Base-by-base conservation (phyloP, 2,888 invertebrate species). In the Zeuzera pyrina region DNA sequence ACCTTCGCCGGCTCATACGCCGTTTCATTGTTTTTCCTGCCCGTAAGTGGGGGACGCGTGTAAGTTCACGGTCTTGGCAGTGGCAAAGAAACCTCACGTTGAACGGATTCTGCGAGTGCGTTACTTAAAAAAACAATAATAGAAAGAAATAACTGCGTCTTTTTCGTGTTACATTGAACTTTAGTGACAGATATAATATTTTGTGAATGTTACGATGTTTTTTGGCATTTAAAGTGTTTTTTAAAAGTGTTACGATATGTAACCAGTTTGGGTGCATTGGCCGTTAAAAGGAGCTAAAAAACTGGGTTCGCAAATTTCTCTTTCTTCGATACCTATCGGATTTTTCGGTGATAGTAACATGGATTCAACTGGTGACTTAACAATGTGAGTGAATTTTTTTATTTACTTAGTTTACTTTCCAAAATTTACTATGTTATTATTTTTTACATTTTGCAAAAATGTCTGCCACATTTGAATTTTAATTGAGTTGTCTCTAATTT, bases 21-120 rank as follows among this genome's bases (percentile, higher is more conserved):
- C 47, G 39, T 43, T 34, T 30, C 27, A 27, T 41, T 41, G 49
- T 48, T n/a, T n/a, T n/a, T n/a, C 43, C 25, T 31, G 22, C 15
- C 41, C 44, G 49, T 36, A 47, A 51, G 48, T 48, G 53, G 45
- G 39, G 34, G 34, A 33, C 33, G 41, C 39, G 37, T 43, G 41
- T 35, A 23, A 29, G 14, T 8, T 27, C 21, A 36, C 42, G 55
- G 35, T 53, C 54, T 47, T 56, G 62, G 52, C 62, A 62, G 57
- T 64, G 52, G 45, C 38, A 32, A 47, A 45, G 47, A 42, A 49
- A 49, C 54, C 30, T 31, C 34, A 35, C 42, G 37, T 24, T 31
- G 32, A 40, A 40, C 42, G 32, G 42, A 41, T 31, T 38, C 39
- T 29, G 32, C 32, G 7, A 30, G 27, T 35, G 34, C n/a, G n/a